phyloP scores from a whole-genome alignment of 1,140 invertebrate genomes.

The Drosophila rufa region DNA sequence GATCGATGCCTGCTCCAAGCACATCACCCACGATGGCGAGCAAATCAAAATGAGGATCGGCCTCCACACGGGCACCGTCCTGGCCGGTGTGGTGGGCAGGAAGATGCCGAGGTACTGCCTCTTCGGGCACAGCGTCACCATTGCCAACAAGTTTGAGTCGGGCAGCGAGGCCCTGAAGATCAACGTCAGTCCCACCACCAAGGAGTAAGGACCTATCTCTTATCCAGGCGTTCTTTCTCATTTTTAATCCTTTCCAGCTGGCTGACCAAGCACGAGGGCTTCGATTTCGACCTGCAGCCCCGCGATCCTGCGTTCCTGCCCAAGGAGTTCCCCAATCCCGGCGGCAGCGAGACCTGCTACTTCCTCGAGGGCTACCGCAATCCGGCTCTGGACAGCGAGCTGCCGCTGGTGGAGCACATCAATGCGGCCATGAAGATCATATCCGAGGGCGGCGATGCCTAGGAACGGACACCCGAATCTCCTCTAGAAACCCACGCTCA shows the following conservation, averaged over 20 bases:
- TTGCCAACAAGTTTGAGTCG: constrained; percentile 98
- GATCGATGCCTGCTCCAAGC: constrained; percentile 94
- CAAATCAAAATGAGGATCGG: constrained; percentile 98
- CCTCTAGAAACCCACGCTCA: constrained; percentile 54
- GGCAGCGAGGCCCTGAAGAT: constrained; percentile 95
- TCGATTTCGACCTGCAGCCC: constrained; percentile 90
- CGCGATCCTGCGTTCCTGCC: constrained; percentile 92
- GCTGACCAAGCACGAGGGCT: constrained; percentile 90
- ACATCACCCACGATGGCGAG: constrained; percentile 95
- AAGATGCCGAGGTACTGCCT: constrained; percentile 96
- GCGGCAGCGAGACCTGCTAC: constrained; percentile 92
- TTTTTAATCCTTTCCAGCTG: constrained; percentile 87
- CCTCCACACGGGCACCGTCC: constrained; percentile 94
- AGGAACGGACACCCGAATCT: constrained; percentile 19
- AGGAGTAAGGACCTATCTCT: constrained; percentile 89
- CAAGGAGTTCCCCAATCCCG: constrained; percentile 91
- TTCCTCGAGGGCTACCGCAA: constrained; percentile 94
- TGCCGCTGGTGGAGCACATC: constrained; percentile 89
- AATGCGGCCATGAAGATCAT: constrained; percentile 86
- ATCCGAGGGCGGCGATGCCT: constrained; percentile 74
- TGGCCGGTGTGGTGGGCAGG: constrained; percentile 95
- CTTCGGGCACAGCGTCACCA: constrained; percentile 96
- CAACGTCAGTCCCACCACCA: constrained; percentile 96
- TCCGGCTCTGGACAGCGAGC: constrained; percentile 87
- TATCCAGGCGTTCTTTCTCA: not conserved